These are phyloP conservation scores for Melolontha melolontha DNA, from an alignment of 2,888 invertebrate genomes.

Conservation along the genomic window DNA sequence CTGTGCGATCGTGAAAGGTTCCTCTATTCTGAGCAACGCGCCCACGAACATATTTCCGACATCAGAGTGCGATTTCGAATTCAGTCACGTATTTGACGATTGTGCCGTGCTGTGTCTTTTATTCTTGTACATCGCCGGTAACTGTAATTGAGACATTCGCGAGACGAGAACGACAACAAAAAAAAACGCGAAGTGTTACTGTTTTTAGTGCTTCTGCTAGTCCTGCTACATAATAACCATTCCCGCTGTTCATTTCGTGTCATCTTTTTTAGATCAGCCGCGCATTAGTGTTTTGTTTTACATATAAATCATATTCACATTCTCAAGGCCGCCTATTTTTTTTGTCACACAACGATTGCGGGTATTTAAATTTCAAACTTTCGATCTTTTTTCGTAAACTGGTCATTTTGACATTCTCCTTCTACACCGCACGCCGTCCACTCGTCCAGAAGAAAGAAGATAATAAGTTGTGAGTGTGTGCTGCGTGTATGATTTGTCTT, in stretches of 20 bases:
- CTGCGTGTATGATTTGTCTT: too few species aligned
- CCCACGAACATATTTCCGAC: slow-evolving; percentile 43
- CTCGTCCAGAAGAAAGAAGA: neutral
- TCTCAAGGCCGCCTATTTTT: too few species aligned
- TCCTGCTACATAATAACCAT: too few species aligned
- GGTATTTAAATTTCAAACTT: slow-evolving; percentile 31
- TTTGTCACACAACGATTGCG: neutral
- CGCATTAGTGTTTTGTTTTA: too few species aligned
- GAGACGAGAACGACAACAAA: neutral
- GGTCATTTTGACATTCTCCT: slow-evolving; percentile 20
- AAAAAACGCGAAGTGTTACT: neutral
- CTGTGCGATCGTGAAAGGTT: slow-evolving; percentile 46
- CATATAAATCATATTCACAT: too few species aligned
- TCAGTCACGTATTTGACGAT: slow-evolving; percentile 6
- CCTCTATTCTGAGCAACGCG: slow-evolving; percentile 34
- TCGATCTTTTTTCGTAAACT: slow-evolving; percentile 5
- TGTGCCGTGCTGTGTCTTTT: neutral
- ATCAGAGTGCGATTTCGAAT: slow-evolving; percentile 11
- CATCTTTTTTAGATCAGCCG: too few species aligned
- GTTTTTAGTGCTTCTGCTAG: too few species aligned
- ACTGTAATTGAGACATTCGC: too few species aligned
- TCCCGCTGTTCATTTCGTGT: too few species aligned
- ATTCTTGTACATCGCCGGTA: too few species aligned
- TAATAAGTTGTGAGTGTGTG: neutral
- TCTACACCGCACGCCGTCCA: neutral